Evolutionary conservation across 2,797 vertebrate species (phyloP).

Genomic region (Channallabes apus): DNA sequence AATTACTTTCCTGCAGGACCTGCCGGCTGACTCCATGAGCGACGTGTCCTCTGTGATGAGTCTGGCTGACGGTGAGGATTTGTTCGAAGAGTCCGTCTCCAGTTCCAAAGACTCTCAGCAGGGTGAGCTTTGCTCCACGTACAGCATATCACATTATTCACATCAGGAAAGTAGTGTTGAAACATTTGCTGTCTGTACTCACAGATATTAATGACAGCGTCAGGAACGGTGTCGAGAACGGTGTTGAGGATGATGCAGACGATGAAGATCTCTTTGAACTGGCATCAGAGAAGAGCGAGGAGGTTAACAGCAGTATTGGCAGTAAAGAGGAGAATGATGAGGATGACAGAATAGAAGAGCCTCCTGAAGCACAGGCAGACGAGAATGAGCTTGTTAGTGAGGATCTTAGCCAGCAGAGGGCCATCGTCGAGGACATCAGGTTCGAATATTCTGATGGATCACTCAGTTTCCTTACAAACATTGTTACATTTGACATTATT

Average conservation of each 20-base stretch:
- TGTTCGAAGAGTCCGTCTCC: slow-evolving; percentile 56
- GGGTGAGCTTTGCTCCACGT: slow-evolving; percentile 52
- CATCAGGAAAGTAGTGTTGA: background rate
- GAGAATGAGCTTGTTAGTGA: slow-evolving; percentile 29
- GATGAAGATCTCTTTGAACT: slow-evolving; percentile 72
- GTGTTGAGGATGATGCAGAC: slow-evolving; percentile 29
- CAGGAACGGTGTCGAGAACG: slow-evolving; percentile 29
- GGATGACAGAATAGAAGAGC: slow-evolving; percentile 42
- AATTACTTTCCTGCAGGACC: slow-evolving; percentile 55
- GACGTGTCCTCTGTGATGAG: slow-evolving; percentile 65
- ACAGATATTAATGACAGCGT: slow-evolving; percentile 32
- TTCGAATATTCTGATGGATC: slow-evolving; percentile 39
- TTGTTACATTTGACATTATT: background rate
- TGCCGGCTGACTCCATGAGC: slow-evolving; percentile 62
- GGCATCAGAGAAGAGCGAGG: slow-evolving; percentile 49
- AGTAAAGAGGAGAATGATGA: slow-evolving; percentile 47
- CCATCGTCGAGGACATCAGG: slow-evolving; percentile 78
- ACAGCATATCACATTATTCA: background rate
- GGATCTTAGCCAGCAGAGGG: slow-evolving; percentile 53
- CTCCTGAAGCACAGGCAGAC: slow-evolving; percentile 41
- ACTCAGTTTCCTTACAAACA: background rate
- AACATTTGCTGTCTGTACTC: background rate
- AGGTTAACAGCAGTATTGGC: slow-evolving; percentile 46
- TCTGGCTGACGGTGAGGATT: slow-evolving; percentile 63
- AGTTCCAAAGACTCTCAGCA: slow-evolving; percentile 53